A percentile compares a stretch with the other conserved stretches of the same genome.
Conservation (phyloP, 2,797 vertebrate species). For the Sebastes taczanowskii region DNA sequence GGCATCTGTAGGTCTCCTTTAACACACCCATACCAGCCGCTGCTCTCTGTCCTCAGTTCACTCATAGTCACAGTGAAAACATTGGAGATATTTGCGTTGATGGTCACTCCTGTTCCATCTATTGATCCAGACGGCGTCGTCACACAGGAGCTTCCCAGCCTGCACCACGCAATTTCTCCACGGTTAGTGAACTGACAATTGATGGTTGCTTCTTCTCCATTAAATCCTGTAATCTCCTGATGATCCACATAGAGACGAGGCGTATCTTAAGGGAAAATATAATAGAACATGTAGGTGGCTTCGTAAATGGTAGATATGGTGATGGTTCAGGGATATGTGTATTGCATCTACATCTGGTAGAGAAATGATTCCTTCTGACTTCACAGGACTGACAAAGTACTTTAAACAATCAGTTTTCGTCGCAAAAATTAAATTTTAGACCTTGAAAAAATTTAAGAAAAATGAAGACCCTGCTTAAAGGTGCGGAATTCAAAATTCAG, state of each 20-base stretch:
- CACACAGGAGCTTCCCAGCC: conserved; percentile 2
- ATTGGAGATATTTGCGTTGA: accelerated
- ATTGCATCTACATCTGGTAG: accelerated
- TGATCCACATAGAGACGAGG: conserved; percentile 19
- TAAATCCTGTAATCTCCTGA: conserved; percentile 20
- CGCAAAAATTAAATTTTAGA: neutral
- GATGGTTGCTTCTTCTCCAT: neutral
- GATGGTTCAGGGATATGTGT: neutral
- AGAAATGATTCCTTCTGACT: accelerated
- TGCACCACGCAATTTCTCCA: conserved; percentile 36
- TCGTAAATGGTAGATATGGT: neutral
- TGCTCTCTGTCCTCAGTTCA: neutral
- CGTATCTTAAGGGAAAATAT: neutral
- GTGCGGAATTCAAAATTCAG: accelerated
- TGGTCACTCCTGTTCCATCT: neutral
- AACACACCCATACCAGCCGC: conserved; percentile 50
- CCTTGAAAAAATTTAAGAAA: no score
- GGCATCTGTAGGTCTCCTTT: conserved; percentile 49
- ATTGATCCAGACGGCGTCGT: neutral
- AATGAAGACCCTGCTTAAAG: neutral
- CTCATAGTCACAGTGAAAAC: conserved; percentile 42
- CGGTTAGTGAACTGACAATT: accelerated
- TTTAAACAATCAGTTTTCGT: neutral
- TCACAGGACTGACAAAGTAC: neutral
- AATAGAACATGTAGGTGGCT: neutral